Evolutionary conservation across 64 coral and sea anemone genomes (phyloP).

Genomic region (Orbicella faveolata): DNA sequence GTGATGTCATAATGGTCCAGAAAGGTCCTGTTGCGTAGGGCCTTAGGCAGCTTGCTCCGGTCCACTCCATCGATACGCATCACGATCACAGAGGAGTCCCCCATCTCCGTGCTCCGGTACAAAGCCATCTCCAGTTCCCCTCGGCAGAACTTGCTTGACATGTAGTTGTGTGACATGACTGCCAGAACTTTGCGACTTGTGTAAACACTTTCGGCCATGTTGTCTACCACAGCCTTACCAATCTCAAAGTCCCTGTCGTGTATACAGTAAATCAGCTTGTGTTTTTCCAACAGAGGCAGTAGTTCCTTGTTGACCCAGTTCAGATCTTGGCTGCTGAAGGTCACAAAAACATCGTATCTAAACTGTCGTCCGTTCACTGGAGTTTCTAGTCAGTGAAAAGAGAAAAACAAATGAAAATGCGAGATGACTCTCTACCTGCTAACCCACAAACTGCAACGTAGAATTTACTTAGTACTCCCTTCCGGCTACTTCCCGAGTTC

Average conservation of each 20-base stretch:
- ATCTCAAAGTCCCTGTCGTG: slow-evolving; percentile 60
- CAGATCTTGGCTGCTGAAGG: slow-evolving; percentile 65
- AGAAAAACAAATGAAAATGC: neutral
- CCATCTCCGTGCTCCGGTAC: slow-evolving; percentile 45
- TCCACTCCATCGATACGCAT: slow-evolving; percentile 60
- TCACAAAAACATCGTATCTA: slow-evolving; percentile 63
- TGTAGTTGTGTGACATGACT: slow-evolving; percentile 58
- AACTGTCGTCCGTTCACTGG: slow-evolving; percentile 21
- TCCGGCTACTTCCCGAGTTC: no score
- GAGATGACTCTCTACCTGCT: no score
- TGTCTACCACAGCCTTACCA: slow-evolving; percentile 55
- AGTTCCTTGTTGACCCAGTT: slow-evolving; percentile 56
- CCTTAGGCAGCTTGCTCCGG: slow-evolving; percentile 44
- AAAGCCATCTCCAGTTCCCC: slow-evolving; percentile 61
- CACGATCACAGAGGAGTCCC: slow-evolving; percentile 59
- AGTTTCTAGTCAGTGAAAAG: neutral
- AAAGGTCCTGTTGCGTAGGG: slow-evolving; percentile 43
- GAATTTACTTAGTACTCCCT: no score
- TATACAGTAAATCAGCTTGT: slow-evolving; percentile 64
- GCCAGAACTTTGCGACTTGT: slow-evolving; percentile 50
- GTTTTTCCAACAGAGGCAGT: slow-evolving; percentile 57
- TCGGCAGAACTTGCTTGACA: slow-evolving; percentile 61
- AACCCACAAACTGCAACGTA: no score
- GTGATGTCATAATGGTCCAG: slow-evolving; percentile 46
- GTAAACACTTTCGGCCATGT: slow-evolving; percentile 75